Evolutionary conservation across 1,140 invertebrate genomes (phyloP).

Genomic region (Lasioglossum baleicum): DNA sequence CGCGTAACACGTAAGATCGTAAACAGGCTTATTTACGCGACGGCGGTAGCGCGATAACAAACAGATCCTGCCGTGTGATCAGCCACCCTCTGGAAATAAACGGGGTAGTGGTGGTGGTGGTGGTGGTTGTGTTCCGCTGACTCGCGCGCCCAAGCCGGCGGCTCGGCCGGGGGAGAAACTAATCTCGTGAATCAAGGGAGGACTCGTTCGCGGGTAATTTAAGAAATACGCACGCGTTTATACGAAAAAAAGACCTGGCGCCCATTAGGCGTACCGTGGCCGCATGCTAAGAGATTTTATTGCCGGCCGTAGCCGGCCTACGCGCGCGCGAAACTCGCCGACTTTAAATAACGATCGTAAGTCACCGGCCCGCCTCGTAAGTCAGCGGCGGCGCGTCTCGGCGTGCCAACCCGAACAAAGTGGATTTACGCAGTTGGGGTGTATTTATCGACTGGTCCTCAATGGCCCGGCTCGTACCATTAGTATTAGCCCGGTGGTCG

Average conservation of each 20-base stretch:
- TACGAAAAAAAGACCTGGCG: background rate
- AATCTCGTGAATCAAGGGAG: constrained; percentile 35
- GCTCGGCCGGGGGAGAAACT: background rate
- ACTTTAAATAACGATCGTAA: constrained; percentile 43
- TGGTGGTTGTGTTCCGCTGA: background rate
- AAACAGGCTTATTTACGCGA: constrained; percentile 27
- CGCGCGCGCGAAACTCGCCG: constrained; percentile 5
- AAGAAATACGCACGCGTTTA: constrained; percentile 15
- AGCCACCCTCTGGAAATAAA: background rate
- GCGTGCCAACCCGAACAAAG: constrained; percentile 45
- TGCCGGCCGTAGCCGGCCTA: background rate
- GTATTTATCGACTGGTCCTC: constrained; percentile 68
- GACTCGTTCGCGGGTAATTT: constrained; percentile 19
- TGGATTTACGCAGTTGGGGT: constrained; percentile 61
- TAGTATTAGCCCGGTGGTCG: constrained; percentile 48
- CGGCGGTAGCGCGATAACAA: constrained; percentile 2
- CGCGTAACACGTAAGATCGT: constrained; percentile 3
- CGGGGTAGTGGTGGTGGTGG: no score
- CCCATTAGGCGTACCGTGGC: constrained; percentile 19
- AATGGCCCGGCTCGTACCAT: constrained; percentile 43
- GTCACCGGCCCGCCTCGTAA: constrained; percentile 27
- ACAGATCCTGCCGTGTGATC: background rate
- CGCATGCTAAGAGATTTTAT: constrained; percentile 30
- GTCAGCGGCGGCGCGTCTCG: constrained; percentile 19
- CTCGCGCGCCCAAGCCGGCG: background rate